phyloP scores from a whole-genome alignment of 2,113 vertebrate species.

The Prochilodus magdalenae region DNA sequence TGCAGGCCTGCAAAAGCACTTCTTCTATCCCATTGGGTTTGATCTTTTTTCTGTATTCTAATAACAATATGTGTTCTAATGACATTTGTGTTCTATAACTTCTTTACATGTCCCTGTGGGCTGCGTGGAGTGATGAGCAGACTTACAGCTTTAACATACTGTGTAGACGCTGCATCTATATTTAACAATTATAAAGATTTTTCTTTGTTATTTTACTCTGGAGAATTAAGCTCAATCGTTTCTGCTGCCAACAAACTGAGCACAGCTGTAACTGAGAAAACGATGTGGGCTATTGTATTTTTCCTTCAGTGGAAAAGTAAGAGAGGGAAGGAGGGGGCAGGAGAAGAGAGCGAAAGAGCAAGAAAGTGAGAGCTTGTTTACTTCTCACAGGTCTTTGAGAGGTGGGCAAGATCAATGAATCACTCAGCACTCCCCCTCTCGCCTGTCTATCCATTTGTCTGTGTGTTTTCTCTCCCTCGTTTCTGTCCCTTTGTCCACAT shows the following conservation, averaged over 20 bases:
- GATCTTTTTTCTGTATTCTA: background rate
- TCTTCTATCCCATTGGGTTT: background rate
- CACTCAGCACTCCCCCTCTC: background rate
- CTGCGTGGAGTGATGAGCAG: background rate
- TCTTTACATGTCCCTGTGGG: background rate
- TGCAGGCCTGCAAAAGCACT: background rate
- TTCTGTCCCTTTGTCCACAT: background rate
- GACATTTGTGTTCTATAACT: slow-evolving; percentile 1
- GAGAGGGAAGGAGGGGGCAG: background rate
- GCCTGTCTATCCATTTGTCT: background rate
- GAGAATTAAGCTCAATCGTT: slow-evolving; percentile 14
- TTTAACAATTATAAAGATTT: slow-evolving; percentile 13
- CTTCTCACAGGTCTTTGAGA: slow-evolving; percentile 28
- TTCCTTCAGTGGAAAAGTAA: background rate
- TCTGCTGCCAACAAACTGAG: background rate
- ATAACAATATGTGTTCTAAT: slow-evolving; percentile 2
- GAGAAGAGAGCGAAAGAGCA: background rate
- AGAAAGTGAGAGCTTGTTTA: slow-evolving; percentile 8
- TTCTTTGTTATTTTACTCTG: slow-evolving; percentile 20
- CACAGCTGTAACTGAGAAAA: slow-evolving; percentile 26
- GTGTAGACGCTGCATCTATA: background rate
- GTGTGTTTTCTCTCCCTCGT: background rate
- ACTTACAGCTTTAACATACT: background rate
- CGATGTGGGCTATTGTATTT: slow-evolving; percentile 18
- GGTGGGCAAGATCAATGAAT: slow-evolving; percentile 16